phyloP scores from a whole-genome alignment of 2,888 invertebrate genomes.

The Steinernema carpocapsae region DNA sequence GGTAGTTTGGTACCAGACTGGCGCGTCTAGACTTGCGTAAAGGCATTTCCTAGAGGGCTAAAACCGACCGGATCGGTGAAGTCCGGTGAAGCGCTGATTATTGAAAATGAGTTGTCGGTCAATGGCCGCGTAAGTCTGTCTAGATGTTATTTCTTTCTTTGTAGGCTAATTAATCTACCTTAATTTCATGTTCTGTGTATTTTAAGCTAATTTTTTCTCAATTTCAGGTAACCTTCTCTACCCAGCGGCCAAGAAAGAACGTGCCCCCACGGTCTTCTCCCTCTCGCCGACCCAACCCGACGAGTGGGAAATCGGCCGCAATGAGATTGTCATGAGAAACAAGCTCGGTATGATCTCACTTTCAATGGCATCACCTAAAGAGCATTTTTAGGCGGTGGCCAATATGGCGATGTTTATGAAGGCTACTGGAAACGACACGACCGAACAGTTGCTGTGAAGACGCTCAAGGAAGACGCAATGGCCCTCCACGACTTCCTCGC shows the following conservation, averaged over 20 bases:
- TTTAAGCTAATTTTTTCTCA: not conserved
- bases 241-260: slow-evolving; percentile 84
- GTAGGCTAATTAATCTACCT: no score
- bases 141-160: no score
- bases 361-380: no score
- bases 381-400: slow-evolving; percentile 92
- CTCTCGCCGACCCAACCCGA: slow-evolving; percentile 74
- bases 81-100: no score
- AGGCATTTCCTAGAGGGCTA: no score
- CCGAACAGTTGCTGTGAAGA: slow-evolving; percentile 97
- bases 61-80: no score
- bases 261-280: slow-evolving; percentile 72
- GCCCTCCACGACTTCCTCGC: slow-evolving; percentile 97
- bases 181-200: not conserved
- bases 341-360: slow-evolving; percentile 59
- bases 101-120: no score
- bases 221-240: slow-evolving; percentile 80
- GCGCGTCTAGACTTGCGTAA: no score
- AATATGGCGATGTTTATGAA: slow-evolving; percentile 85
- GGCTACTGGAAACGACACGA: slow-evolving; percentile 92
- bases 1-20: no score
- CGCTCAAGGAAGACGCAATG: slow-evolving; percentile 98
- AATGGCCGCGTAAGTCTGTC: no score
- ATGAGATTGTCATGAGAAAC: slow-evolving; percentile 66
- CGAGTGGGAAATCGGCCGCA: slow-evolving; percentile 95